phyloP scores from a whole-genome alignment of 2,797 vertebrate genomes.

The Otus scops region DNA sequence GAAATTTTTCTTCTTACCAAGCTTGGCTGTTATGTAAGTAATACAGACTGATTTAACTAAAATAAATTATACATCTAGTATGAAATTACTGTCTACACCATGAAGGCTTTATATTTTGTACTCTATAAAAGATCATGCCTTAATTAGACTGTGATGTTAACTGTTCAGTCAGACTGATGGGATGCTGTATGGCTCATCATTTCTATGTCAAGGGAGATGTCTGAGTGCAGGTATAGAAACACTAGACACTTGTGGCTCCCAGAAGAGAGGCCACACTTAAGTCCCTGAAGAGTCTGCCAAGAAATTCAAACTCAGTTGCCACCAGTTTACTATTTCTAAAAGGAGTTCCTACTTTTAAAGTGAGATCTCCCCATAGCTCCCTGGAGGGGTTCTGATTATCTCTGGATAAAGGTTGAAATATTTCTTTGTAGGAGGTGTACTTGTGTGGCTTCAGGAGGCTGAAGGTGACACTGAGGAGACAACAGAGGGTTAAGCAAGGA shows the following conservation, averaged over 20 bases:
- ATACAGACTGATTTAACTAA: not conserved
- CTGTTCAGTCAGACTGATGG: not conserved
- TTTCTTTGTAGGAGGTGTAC: not conserved
- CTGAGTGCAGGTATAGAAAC: not conserved
- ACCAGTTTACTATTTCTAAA: not conserved
- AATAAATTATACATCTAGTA: not conserved
- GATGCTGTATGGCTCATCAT: not conserved
- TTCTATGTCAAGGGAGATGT: not conserved
- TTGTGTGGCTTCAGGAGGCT: not conserved
- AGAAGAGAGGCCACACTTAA: accelerated
- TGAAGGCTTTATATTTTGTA: not conserved
- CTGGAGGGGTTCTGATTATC: not conserved
- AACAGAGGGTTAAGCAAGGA: not conserved
- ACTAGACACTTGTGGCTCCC: not conserved
- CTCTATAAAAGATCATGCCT: too few relatives aligned
- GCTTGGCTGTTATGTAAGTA: not conserved
- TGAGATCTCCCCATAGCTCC: not conserved
- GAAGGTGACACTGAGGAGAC: not conserved
- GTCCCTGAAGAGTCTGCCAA: not conserved
- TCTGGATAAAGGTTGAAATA: not conserved
- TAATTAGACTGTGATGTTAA: not conserved
- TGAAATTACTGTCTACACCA: not conserved
- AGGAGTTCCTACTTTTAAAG: not conserved
- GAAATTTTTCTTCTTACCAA: not conserved
- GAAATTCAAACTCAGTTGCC: not conserved